Conservation (phyloP, 2,888 invertebrate genomes). For the Diachrysia chrysitis region DNA sequence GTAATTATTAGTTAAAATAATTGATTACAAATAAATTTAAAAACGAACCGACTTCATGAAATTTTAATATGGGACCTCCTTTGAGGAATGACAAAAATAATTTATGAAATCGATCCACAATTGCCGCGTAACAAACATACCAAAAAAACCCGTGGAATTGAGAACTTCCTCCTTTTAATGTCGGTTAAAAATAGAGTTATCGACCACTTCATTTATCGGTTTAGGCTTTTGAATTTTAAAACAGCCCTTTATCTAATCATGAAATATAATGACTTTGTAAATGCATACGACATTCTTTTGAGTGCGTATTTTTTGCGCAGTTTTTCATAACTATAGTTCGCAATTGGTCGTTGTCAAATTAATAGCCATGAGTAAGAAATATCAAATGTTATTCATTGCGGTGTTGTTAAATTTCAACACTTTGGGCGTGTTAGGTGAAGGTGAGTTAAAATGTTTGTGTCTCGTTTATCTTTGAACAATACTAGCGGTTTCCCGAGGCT, state of each 20-base stretch:
- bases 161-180: too few species aligned
- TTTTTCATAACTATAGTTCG: slow-evolving; percentile 19
- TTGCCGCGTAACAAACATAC: too few species aligned
- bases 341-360: slow-evolving; percentile 23
- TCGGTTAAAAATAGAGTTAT: neutral
- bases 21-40: too few species aligned
- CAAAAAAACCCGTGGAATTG: too few species aligned
- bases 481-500: too few species aligned
- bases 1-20: too few species aligned
- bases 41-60: too few species aligned
- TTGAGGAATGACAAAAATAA: too few species aligned
- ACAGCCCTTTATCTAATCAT: slow-evolving; percentile 46
- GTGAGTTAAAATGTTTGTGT: slow-evolving; percentile 19
- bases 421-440: slow-evolving; percentile 11
- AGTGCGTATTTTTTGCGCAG: slow-evolving; percentile 28
- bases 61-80: too few species aligned
- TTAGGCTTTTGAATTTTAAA: slow-evolving; percentile 36
- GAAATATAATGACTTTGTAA: slow-evolving; percentile 6
- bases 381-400: slow-evolving; percentile 7
- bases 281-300: neutral
- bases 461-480: too few species aligned
- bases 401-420: slow-evolving; percentile 19
- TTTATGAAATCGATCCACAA: too few species aligned
- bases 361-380: slow-evolving; percentile 20
- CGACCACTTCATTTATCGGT: neutral